Percentiles rank a stretch among this genome's conserved stretches.
Conservation (phyloP, 2,113 vertebrate genomes). For the Pluvialis apricaria region DNA sequence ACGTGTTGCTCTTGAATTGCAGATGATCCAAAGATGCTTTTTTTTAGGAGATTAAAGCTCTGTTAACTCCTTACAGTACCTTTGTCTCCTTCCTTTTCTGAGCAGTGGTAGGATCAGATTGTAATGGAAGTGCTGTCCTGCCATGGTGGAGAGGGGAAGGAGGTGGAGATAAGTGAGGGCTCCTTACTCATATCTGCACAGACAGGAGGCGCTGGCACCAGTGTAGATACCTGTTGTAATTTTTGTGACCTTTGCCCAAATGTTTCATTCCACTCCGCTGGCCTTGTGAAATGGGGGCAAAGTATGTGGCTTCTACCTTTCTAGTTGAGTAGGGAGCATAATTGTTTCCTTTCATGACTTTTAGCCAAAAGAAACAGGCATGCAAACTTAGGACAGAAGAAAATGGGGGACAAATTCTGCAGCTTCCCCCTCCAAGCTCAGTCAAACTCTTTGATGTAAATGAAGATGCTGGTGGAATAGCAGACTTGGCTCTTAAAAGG, state of each 20-base stretch:
- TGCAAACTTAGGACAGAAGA: not conserved
- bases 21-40: not conserved
- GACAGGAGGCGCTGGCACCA: not conserved
- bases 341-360: not conserved
- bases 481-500: constrained; percentile 48
- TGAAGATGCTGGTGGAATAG: not conserved
- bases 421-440: not conserved
- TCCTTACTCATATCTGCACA: not conserved
- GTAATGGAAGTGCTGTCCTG: not conserved
- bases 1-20: not conserved
- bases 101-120: not conserved
- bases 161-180: not conserved
- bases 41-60: not conserved
- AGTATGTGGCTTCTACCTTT: not conserved
- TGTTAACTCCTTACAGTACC: not conserved
- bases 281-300: not conserved
- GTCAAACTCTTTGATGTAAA: not conserved
- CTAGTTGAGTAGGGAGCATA: not conserved
- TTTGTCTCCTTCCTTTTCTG: not conserved
- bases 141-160: not conserved
- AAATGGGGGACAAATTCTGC: not conserved
- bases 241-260: not conserved
- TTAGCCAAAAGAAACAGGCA: not conserved
- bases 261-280: not conserved
- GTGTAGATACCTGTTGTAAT: not conserved